Evolutionary conservation across 2,888 invertebrate species (phyloP), one percentile per base, ranked within the genome.

Genomic region (Chymomyza fuscimana): DNA sequence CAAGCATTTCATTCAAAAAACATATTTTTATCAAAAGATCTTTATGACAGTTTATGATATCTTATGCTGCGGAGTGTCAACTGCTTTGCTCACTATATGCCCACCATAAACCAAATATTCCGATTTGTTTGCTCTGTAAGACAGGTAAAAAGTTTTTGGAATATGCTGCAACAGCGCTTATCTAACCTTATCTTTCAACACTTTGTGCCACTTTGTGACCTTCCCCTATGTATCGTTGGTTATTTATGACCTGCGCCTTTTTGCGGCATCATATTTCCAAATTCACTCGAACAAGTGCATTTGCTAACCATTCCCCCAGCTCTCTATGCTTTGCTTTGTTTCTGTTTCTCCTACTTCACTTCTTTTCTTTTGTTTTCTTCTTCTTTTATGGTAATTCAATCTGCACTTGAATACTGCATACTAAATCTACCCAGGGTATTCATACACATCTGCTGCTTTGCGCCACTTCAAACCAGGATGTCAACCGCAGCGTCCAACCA

Each of bases 181-280:
- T 46, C 40, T 46, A 46, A 46, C 40, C 40, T 46, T 46, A 46
- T 12, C 40, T 46, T 46, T 46, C 40, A 46, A 46, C 40, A 46
- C 40, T 46, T 46, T 46, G 40, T 12, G 40, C 40, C 40, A 12
- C 40, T 46, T 68, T 67, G 36, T 71, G 64, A 61, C 65, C 40
- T 51, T 72, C 63, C 62, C 58, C 74, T 60, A 61, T 63, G 54
- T 74, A 69, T 74, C 62, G 63, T 62, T 51, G 67, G 73, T 83
- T 83, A 79, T 87, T 83, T 83, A 87, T 81, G 87, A 83, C 81
- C 83, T 86, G 83, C 83, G 83, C 81, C 87, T 87, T 70, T 73
- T 70, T 73, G 67, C 64, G 82, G 82, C 74, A 86, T 86, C 85
- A 82, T 82, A 86, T 86, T 88, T 88, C 88, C 72, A 76, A 71